Evolutionary conservation across 2,797 vertebrate species (phyloP).

Genomic region (Danio albolineatus): DNA sequence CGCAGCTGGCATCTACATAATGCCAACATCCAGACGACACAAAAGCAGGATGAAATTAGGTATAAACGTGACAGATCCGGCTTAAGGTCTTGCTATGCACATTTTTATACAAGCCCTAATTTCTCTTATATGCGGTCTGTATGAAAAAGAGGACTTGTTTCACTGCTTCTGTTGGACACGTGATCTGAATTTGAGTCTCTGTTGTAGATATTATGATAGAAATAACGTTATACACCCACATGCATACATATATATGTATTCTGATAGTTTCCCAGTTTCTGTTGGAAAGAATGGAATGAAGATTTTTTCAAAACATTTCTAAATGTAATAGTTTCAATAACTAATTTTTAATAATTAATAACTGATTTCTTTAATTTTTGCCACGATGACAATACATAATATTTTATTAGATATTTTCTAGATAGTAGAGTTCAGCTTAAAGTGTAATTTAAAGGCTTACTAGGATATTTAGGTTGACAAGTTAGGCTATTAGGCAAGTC

Average conservation of each 20-base stretch:
- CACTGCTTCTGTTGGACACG: neutral
- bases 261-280: neutral
- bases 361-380: no score
- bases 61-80: constrained; percentile 37
- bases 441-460: neutral
- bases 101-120: constrained; percentile 31
- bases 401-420: no score
- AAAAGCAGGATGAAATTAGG: constrained; percentile 52
- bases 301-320: no score
- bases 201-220: constrained; percentile 19
- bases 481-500: no score
- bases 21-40: constrained; percentile 46
- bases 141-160: neutral
- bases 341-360: no score
- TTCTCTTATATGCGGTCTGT: neutral
- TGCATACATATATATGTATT: neutral
- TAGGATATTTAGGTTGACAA: no score
- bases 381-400: no score
- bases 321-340: no score
- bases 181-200: constrained; percentile 18
- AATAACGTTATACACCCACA: constrained; percentile 18
- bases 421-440: no score
- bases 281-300: no score
- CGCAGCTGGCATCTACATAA: constrained; percentile 41
- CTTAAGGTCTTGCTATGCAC: constrained; percentile 8